phyloP scores from a whole-genome alignment of 2,113 vertebrate genomes.

The Crotalus viridis region DNA sequence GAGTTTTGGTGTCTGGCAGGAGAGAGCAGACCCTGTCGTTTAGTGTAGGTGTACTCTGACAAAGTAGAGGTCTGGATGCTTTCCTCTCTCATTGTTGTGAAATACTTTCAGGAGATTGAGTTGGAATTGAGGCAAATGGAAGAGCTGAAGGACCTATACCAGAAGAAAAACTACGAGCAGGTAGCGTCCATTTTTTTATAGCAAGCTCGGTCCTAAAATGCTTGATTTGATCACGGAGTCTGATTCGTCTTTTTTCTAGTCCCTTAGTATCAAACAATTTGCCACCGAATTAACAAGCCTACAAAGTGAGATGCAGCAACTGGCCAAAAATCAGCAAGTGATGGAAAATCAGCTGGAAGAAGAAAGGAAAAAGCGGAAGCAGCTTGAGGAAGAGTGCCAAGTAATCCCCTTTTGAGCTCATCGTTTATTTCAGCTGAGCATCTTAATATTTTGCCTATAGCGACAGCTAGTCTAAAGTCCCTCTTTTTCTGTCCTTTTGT shows the following conservation, averaged over 20 bases:
- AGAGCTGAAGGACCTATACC: conserved; percentile 65
- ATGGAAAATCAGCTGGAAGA: conserved; percentile 52
- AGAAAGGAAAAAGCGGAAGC: conserved; percentile 48
- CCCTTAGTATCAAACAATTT: conserved; percentile 63
- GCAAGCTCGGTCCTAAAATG: not conserved
- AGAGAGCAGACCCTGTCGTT: not conserved
- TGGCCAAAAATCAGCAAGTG: conserved; percentile 63
- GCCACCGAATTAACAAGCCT: conserved; percentile 57
- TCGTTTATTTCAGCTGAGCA: not conserved
- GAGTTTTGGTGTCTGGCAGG: too few species aligned
- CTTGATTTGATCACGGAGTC: not conserved
- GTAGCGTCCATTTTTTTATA: conserved; percentile 41
- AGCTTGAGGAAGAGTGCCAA: conserved; percentile 60
- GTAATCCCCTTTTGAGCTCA: conserved; percentile 40
- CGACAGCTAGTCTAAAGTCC: not conserved
- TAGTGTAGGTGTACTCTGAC: not conserved
- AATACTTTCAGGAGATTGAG: conserved; percentile 65
- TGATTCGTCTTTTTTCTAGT: conserved; percentile 41
- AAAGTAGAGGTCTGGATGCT: not conserved
- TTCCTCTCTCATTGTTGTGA: not conserved
- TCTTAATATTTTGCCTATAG: not conserved
- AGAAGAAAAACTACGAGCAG: conserved; percentile 71
- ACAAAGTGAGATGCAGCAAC: conserved; percentile 63
- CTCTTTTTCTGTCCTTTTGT: not conserved
- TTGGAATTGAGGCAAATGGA: conserved; percentile 64